Base-by-base conservation (phyloP, 2,888 invertebrate species). In the Empis livida region DNA sequence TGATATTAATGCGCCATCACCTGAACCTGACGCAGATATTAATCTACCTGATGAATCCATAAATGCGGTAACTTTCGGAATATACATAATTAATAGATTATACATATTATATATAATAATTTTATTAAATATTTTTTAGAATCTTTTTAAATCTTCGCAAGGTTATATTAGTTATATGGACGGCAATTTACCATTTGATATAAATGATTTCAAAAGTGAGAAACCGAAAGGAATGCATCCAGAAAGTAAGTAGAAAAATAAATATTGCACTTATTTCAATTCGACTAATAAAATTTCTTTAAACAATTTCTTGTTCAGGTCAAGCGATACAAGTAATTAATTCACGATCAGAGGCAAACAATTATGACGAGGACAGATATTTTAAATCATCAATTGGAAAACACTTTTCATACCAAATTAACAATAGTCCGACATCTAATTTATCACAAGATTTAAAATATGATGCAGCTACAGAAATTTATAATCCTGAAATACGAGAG, bases 21-120 rank as follows among this genome's bases (percentile, higher is more conserved):
- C 88, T 9, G 82, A 82, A 59, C 88, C 89, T 31, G 88, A 87
- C 58, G 82, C 85, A 49, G 89, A 89, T 60, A 71, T 88, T 46
- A 85, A 86, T 38, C 69, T 88, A 48, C 87, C 87, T 1, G 76
- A 71, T 40, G 75, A 78, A 13, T 5, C 40, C 16, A 17, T 17
- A 40, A 13, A 16, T 16, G 4, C 16, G 10, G 16, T 40, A 17
- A 40, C 6, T 40, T 16, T 14, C 2, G 15, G 16, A 10, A n/a
- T 42, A 30, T 42, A 5, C 15, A 9, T 42, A 3, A 10, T n/a
- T n/a, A n/a, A n/a, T n/a, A n/a, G n/a, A n/a, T n/a, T n/a, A n/a
- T n/a, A 6, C 10, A 14, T 38, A 14, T 14, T 23, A 20, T 10
- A 44, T n/a, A n/a, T n/a, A 31, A 3, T 46, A 44, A 31, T 23